Evolutionary conservation across 2,797 vertebrate genomes (phyloP).

Genomic region (Stomatorhinus walkeri): DNA sequence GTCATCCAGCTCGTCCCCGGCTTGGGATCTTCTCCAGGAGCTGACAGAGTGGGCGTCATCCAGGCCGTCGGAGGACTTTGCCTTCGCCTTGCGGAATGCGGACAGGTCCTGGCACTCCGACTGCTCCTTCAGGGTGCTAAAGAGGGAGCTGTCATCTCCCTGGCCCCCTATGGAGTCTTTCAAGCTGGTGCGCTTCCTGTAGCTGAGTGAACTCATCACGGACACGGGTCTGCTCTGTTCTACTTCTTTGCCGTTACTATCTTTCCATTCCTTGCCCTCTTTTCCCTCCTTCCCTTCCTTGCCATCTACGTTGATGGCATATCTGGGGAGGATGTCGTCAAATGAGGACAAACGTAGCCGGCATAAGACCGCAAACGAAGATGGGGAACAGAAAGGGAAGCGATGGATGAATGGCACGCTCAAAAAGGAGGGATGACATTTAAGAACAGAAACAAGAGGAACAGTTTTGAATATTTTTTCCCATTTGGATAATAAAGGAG

Average conservation of each 20-base stretch:
- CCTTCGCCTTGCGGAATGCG: constrained; percentile 57
- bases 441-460: constrained; percentile 26
- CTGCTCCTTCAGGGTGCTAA: constrained; percentile 70
- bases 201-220: constrained; percentile 85
- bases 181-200: constrained; percentile 73
- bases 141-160: constrained; percentile 68
- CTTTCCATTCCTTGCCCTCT: constrained; percentile 64
- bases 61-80: constrained; percentile 41
- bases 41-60: constrained; percentile 50
- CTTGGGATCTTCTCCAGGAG: constrained; percentile 54
- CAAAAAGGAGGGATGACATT: constrained; percentile 20
- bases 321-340: constrained; percentile 47
- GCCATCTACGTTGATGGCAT: constrained; percentile 55
- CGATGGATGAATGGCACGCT: constrained; percentile 24
- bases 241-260: constrained; percentile 57
- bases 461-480: constrained; percentile 27
- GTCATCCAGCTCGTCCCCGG: constrained; percentile 48
- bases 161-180: constrained; percentile 74
- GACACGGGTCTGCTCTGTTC: constrained; percentile 71
- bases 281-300: constrained; percentile 59
- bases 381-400: constrained; percentile 13
- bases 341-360: background rate
- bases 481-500: constrained; percentile 29
- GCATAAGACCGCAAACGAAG: constrained; percentile 26
- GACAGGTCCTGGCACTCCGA: constrained; percentile 63